These are phyloP conservation scores for Myotis daubentonii DNA, from an alignment of 2,797 vertebrate species.

Conservation along the genomic window DNA sequence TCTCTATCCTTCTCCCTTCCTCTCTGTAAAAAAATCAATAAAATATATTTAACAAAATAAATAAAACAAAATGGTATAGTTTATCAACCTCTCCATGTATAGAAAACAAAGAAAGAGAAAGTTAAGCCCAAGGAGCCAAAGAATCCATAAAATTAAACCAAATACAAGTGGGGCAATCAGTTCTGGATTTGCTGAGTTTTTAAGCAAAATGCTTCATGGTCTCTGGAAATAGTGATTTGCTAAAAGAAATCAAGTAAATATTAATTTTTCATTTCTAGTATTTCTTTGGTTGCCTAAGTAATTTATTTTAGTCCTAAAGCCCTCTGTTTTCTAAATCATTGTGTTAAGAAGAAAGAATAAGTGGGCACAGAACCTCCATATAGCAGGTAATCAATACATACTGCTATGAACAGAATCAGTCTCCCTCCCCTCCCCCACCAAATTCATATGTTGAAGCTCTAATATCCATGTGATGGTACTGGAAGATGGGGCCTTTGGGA, in stretches of 20 bases:
- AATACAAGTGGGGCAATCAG: background rate
- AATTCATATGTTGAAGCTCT: background rate
- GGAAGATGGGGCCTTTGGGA: background rate
- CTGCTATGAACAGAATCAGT: background rate
- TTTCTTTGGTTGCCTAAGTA: constrained; percentile 14
- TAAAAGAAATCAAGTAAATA: constrained; percentile 33
- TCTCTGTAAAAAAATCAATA: too few relatives aligned
- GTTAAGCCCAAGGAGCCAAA: background rate
- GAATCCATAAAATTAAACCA: background rate
- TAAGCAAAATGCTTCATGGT: background rate
- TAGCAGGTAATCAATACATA: background rate
- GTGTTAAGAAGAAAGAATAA: background rate
- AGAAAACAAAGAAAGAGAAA: constrained; percentile 55
- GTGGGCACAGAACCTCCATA: background rate
- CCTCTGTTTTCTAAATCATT: background rate
- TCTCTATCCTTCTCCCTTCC: too few relatives aligned
- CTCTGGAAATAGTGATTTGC: constrained; percentile 30
- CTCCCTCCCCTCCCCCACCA: background rate
- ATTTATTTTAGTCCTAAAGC: constrained; percentile 48
- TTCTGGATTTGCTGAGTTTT: background rate
- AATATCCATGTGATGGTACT: background rate
- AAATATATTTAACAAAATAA: too few relatives aligned
- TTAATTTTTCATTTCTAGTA: background rate
- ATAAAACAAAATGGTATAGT: constrained; percentile 23
- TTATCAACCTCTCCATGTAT: background rate